These are phyloP conservation scores for Hirundo rustica DNA, from an alignment of 2,797 vertebrate genomes.

Conservation along the genomic window DNA sequence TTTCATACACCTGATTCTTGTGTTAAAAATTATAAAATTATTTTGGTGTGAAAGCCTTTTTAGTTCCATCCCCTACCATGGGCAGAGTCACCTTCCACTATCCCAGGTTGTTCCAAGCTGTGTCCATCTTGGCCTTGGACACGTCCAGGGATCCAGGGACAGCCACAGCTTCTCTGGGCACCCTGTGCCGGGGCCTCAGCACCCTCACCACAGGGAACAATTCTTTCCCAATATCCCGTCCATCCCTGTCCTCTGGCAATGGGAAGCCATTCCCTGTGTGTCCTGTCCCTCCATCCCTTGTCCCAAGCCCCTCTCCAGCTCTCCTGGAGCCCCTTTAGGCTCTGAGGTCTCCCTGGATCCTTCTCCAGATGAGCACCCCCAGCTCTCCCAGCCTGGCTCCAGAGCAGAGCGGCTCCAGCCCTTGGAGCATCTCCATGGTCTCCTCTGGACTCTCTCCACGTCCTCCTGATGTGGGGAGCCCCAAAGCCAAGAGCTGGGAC, in stretches of 20 bases:
- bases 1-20: neutral
- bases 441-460: neutral
- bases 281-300: neutral
- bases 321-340: neutral
- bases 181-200: rapidly evolving
- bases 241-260: rapidly evolving
- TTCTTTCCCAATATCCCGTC: neutral
- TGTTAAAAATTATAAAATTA: neutral
- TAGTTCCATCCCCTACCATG: neutral
- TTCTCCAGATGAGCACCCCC: neutral
- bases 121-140: rapidly evolving
- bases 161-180: neutral
- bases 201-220: rapidly evolving
- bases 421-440: rapidly evolving
- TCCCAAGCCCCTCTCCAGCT: neutral
- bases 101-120: rapidly evolving
- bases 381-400: neutral
- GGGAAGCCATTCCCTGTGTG: neutral
- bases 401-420: neutral
- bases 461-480: neutral
- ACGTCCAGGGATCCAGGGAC: neutral
- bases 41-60: neutral
- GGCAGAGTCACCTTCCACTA: neutral
- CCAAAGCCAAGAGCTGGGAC: neutral
- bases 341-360: neutral